These are phyloP conservation scores for Vidua chalybeata DNA, from an alignment of 2,113 vertebrate genomes.

Conservation along the genomic window DNA sequence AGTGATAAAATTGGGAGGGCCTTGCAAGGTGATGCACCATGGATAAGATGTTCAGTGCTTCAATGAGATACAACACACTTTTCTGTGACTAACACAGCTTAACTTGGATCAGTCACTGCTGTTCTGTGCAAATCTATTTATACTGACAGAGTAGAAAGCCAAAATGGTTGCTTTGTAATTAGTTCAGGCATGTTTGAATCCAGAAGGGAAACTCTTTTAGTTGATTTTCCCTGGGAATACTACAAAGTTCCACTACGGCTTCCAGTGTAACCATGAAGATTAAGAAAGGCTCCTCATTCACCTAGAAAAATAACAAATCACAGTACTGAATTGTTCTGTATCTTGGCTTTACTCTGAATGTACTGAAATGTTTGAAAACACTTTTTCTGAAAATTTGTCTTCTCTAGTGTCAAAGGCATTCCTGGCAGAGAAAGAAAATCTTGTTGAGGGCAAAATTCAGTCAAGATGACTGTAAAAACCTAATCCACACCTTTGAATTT, in stretches of 20 bases:
- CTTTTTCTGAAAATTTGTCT: neutral
- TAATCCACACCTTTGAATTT: slow-evolving; percentile 60
- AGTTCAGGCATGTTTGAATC: slow-evolving; percentile 57
- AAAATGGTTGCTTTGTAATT: slow-evolving; percentile 71
- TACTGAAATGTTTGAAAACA: neutral
- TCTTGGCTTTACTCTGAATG: neutral
- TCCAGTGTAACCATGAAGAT: neutral
- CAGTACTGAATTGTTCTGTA: neutral
- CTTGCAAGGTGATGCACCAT: accelerated
- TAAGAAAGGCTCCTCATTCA: neutral
- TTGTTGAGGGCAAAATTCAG: slow-evolving; percentile 46
- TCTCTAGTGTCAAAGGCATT: neutral
- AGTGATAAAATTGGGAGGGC: neutral
- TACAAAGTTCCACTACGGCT: slow-evolving; percentile 25
- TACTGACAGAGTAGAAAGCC: slow-evolving; percentile 20
- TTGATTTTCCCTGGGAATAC: slow-evolving; percentile 40
- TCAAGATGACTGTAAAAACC: slow-evolving; percentile 55
- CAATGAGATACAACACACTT: accelerated
- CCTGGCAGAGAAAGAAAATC: neutral
- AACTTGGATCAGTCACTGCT: slow-evolving; percentile 5
- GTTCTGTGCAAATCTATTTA: slow-evolving; percentile 27
- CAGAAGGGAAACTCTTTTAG: slow-evolving; percentile 63
- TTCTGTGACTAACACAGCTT: neutral
- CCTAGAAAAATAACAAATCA: neutral
- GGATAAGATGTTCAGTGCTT: accelerated